Percentiles rank a stretch among this genome's conserved stretches.
Evolutionary conservation across 2,113 vertebrate species (phyloP).

Genomic region (Accipiter cooperii): DNA sequence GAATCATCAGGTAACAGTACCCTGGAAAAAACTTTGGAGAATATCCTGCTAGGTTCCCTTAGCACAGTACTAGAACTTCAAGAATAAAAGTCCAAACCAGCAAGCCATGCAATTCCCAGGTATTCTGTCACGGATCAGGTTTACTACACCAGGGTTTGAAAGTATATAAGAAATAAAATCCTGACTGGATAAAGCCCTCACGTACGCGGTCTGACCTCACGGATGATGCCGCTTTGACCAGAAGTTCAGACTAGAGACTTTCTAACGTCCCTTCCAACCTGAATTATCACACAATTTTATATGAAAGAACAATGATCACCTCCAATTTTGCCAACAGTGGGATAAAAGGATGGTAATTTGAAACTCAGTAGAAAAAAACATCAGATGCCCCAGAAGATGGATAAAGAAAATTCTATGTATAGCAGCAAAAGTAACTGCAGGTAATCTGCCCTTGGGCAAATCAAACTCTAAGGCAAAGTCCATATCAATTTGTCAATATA

Average conservation of each 20-base stretch:
- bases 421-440: not conserved
- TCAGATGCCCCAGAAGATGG: not conserved
- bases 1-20: not conserved
- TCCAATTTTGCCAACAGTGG: not conserved
- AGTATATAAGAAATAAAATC: not conserved
- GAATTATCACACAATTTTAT: not conserved
- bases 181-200: not conserved
- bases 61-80: not conserved
- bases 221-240: not conserved
- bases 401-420: not conserved
- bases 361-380: not conserved
- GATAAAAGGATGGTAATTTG: not conserved
- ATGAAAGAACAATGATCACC: not conserved
- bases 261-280: not conserved
- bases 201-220: not conserved
- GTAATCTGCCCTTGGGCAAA: not conserved
- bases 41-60: not conserved
- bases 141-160: not conserved
- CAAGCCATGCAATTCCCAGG: fast-evolving
- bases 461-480: not conserved
- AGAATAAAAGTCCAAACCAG: not conserved
- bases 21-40: not conserved
- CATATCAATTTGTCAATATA: not conserved
- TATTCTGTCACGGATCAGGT: not conserved
- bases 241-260: not conserved